phyloP scores from a whole-genome alignment of 2,888 invertebrate species.

The Macrophya annulata region DNA sequence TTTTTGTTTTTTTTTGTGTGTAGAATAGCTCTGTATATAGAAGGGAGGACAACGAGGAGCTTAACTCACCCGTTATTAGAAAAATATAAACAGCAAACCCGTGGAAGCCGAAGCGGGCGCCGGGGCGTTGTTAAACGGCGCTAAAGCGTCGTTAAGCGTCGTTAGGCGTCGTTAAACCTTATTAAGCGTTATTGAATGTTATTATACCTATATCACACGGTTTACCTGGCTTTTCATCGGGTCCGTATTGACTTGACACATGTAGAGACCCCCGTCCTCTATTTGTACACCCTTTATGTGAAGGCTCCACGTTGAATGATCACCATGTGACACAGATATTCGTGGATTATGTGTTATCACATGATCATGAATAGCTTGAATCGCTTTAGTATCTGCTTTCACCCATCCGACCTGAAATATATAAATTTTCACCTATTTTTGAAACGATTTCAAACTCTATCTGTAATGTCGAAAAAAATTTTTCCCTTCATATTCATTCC shows the following conservation, averaged over 20 bases:
- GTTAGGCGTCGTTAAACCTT: constrained; percentile 52
- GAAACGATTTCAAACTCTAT: no score
- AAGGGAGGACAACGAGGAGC: constrained; percentile 12
- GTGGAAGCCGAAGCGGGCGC: neutral
- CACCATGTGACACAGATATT: constrained; percentile 92
- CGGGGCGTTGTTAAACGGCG: constrained; percentile 46
- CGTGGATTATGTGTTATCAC: constrained; percentile 96
- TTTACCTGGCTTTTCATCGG: constrained; percentile 96
- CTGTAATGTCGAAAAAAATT: no score
- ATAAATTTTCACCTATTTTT: neutral
- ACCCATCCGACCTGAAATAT: constrained; percentile 93
- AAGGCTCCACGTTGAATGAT: constrained; percentile 94
- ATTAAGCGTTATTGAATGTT: constrained; percentile 52
- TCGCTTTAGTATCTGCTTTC: constrained; percentile 95
- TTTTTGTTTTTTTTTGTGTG: no score
- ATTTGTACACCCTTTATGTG: constrained; percentile 93
- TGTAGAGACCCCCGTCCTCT: constrained; percentile 94
- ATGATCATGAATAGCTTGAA: constrained; percentile 95
- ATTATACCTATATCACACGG: constrained; percentile 57
- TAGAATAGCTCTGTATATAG: neutral
- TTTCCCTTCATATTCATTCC: no score
- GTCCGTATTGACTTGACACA: constrained; percentile 97
- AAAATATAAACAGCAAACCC: constrained; percentile 36
- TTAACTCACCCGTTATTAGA: constrained; percentile 45
- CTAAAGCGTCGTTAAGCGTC: constrained; percentile 49